Evolutionary conservation across 2,888 invertebrate species (phyloP), one percentile per base, ranked within the genome.

Genomic region (Amblyjoppa proteus): DNA sequence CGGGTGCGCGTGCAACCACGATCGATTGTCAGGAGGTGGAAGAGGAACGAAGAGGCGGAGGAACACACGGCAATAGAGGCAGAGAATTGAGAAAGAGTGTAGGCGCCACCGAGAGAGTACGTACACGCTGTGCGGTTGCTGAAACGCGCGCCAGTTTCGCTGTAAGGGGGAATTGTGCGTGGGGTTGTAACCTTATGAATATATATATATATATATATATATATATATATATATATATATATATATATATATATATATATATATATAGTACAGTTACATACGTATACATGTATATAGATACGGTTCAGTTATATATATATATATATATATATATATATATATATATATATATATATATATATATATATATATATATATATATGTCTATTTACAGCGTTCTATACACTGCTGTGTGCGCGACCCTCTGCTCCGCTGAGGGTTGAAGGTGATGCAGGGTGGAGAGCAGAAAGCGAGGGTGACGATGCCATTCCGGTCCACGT

Each of bases 381-480:
- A 25, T 25, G 25, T 73, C 34, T 6, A 53, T 73, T 31, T 58
- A 73, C 16, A 73, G 56, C 20, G 25, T 56, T 38, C 31, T 38
- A 20, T 5, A 58, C 20, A 11, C 6, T 45, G 69, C 61, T 49
- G 45, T 56, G 68, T 73, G 25, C 34, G 73, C 68, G 53, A 74
- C 74, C 61, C 74, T 76, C 71, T 16, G 56, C 11, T 71, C 53
- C 49, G 34, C 56, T 16, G 78, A 69, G 84, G 84, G 84, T 83
- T 31, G 75, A 71, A 83, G 79, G 79, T 83, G 79, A 83, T 75
- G 73, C 53, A 41, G 11, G 56, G 61, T n/a, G 68, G 78, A 79
- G 74, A 69, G 78, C 78, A 83, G 69, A 83, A 79, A 69, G 51
- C 83, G 70, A 79, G 79, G 83, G 83, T 64, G 83, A 79, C 69